These are phyloP conservation scores for Myotis yumanensis DNA, from an alignment of 2,113 vertebrate genomes.

Conservation along the genomic window DNA sequence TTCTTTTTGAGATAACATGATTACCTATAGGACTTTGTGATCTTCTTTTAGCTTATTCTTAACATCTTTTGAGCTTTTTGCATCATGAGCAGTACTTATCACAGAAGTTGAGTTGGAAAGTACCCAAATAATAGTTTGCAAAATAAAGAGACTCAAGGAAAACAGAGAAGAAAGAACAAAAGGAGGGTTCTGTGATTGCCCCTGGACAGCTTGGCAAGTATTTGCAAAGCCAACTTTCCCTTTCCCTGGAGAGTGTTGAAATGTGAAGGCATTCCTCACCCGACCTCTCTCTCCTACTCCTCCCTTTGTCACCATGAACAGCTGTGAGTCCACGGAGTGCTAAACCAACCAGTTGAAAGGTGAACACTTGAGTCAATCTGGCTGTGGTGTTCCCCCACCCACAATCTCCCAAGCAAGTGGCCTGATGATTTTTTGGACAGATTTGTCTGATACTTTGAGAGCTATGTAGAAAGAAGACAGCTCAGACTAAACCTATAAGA, in stretches of 20 bases:
- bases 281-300: not conserved
- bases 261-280: not conserved
- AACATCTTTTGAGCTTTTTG: not conserved
- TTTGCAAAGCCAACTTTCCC: not conserved
- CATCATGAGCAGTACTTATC: not conserved
- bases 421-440: slow-evolving; percentile 66
- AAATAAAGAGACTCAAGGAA: not conserved
- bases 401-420: slow-evolving; percentile 55
- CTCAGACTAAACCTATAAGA: not conserved
- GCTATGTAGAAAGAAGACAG: slow-evolving; percentile 64
- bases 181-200: not conserved
- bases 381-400: not conserved
- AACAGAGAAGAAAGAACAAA: not conserved
- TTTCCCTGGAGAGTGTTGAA: not conserved
- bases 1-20: not conserved
- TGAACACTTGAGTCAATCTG: not conserved
- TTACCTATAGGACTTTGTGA: not conserved
- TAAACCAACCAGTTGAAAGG: not conserved
- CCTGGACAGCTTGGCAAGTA: not conserved
- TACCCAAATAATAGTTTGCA: not conserved
- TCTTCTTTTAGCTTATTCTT: not conserved
- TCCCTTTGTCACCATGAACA: not conserved
- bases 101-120: not conserved
- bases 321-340: not conserved
- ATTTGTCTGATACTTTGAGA: not conserved